A percentile compares a stretch with the other conserved stretches of the same genome.
phyloP scores from a whole-genome alignment of 2,888 invertebrate genomes.

The Parnassius glacialis region DNA sequence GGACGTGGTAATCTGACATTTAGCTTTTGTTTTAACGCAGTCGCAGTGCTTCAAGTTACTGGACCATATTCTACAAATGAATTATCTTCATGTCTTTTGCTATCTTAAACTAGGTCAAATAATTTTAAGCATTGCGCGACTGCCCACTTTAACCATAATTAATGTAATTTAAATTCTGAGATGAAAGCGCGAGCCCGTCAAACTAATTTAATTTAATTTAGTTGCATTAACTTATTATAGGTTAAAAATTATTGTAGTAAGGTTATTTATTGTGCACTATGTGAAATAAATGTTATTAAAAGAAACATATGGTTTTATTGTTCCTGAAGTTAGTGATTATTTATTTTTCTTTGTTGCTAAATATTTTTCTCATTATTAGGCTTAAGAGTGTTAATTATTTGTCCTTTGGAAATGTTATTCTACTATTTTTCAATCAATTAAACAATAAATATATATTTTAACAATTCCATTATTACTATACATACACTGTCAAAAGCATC shows the following conservation, averaged over 20 bases:
- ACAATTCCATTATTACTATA: too few relatives aligned
- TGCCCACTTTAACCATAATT: conserved; percentile 11
- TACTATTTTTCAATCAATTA: too few relatives aligned
- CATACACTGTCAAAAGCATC: too few relatives aligned
- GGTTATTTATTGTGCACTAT: conserved; percentile 76
- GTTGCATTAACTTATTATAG: conserved; percentile 62
- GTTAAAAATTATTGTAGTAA: conserved; percentile 61
- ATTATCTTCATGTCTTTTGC: conserved; percentile 34
- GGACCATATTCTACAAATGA: conserved; percentile 45
- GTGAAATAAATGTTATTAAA: conserved; percentile 43
- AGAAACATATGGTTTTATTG: conserved; percentile 3
- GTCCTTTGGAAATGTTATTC: too few relatives aligned
- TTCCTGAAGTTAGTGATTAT: background rate
- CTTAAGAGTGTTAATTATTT: too few relatives aligned
- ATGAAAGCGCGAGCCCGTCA: conserved; percentile 74
- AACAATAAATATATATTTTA: too few relatives aligned
- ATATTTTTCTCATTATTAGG: too few relatives aligned
- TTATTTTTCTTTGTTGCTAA: too few relatives aligned
- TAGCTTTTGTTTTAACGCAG: conserved; percentile 51
- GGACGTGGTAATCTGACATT: conserved; percentile 74
- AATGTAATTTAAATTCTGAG: conserved; percentile 46
- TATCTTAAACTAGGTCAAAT: conserved; percentile 39
- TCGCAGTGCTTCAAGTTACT: conserved; percentile 65
- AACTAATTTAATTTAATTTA: conserved; percentile 54
- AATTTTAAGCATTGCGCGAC: conserved; percentile 56